Percentiles rank a stretch among this genome's conserved stretches.
These are phyloP conservation scores for Napeogenes inachia DNA, from an alignment of 2,888 invertebrate genomes.

Conservation along the genomic window DNA sequence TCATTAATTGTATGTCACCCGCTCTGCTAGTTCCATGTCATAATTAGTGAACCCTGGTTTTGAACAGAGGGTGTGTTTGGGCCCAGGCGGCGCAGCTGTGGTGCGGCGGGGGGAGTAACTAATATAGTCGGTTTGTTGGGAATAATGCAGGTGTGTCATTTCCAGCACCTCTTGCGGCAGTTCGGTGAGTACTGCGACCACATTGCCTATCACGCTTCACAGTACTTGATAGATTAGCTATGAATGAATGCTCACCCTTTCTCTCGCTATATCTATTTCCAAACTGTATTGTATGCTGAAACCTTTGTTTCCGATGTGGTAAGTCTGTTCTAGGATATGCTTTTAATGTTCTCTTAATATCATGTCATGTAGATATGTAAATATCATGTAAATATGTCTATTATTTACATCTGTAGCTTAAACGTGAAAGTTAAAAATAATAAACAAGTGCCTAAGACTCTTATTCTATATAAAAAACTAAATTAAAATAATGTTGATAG, in stretches of 20 bases:
- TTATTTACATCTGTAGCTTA: no score
- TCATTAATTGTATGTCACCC: constrained; percentile 39
- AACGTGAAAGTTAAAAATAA: no score
- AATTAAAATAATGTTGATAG: no score
- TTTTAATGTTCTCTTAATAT: no score
- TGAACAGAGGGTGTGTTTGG: constrained; percentile 73
- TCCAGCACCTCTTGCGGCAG: constrained; percentile 76
- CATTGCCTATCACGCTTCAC: constrained; percentile 36
- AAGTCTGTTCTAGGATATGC: no score
- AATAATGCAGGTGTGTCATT: constrained; percentile 78
- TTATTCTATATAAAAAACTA: no score
- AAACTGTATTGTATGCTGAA: not conserved
- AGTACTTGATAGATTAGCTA: constrained; percentile 18
- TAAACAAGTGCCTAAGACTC: no score
- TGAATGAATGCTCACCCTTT: constrained; percentile 12
- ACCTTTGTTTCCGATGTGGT: no score
- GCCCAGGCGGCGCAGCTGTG: constrained; percentile 52
- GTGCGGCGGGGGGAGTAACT: constrained; percentile 55
- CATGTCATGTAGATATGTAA: no score
- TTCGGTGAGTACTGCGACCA: constrained; percentile 70
- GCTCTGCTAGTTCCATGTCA: constrained; percentile 53
- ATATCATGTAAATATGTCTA: no score
- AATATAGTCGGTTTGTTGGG: constrained; percentile 63
- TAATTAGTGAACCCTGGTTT: constrained; percentile 65
- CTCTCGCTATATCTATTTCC: constrained; percentile 13